Conservation (phyloP, 1,140 invertebrate genomes). For the Pogonognathellus flavescens region DNA sequence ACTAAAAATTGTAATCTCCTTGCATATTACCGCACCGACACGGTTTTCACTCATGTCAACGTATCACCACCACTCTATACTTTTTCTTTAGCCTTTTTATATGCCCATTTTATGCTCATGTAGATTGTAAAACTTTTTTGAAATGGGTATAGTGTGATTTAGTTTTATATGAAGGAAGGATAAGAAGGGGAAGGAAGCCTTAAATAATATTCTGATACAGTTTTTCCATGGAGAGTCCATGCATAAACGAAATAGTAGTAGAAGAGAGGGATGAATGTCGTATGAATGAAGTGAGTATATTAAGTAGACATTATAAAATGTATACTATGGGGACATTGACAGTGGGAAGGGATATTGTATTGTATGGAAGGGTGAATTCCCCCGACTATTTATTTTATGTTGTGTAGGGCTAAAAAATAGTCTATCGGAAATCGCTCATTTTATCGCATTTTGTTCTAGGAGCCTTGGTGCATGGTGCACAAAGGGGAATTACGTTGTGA, state of each 20-base stretch:
- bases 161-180: too few relatives aligned
- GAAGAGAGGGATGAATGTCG: neutral
- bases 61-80: too few relatives aligned
- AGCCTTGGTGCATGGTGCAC: neutral
- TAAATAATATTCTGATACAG: too few relatives aligned
- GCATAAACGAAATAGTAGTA: too few relatives aligned
- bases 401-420: slow-evolving; percentile 18
- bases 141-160: too few relatives aligned
- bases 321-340: neutral
- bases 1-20: neutral
- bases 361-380: neutral
- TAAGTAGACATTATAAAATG: neutral
- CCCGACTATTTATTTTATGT: neutral
- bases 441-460: slow-evolving; percentile 20
- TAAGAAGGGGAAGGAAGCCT: too few relatives aligned
- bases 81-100: too few relatives aligned
- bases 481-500: neutral
- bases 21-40: neutral
- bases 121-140: too few relatives aligned
- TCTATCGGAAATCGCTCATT: slow-evolving; percentile 45
- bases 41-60: too few relatives aligned
- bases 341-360: neutral
- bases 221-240: too few relatives aligned
- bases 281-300: slow-evolving; percentile 13
- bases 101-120: too few relatives aligned